phyloP scores from a whole-genome alignment of 2,113 vertebrate species.

The Psilopsiagon aurifrons region DNA sequence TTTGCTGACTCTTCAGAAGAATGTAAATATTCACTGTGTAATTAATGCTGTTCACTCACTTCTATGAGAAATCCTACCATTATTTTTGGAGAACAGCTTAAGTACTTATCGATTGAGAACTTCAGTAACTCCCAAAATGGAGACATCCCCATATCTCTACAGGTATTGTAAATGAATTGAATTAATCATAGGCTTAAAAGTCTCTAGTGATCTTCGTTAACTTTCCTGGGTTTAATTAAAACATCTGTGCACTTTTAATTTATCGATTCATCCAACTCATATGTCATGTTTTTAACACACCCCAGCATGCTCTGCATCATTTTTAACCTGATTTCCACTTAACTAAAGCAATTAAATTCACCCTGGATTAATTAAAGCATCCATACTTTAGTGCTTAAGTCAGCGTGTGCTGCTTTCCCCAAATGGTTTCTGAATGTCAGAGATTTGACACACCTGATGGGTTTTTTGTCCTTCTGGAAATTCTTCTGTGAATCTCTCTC shows the following conservation, averaged over 20 bases:
- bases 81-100: constrained; percentile 66
- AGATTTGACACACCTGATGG: constrained; percentile 85
- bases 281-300: constrained; percentile 89
- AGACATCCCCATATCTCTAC: constrained; percentile 79
- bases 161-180: constrained; percentile 88
- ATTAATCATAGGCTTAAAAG: constrained; percentile 89
- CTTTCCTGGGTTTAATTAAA: constrained; percentile 89
- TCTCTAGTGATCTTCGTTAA: constrained; percentile 83
- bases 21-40: constrained; percentile 65
- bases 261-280: constrained; percentile 85
- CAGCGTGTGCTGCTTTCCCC: constrained; percentile 80
- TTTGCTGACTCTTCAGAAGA: constrained; percentile 15
- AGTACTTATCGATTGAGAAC: constrained; percentile 79
- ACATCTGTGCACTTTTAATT: constrained; percentile 89
- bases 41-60: constrained; percentile 59
- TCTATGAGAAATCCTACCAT: constrained; percentile 29
- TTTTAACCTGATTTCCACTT: constrained; percentile 87
- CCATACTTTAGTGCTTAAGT: constrained; percentile 84
- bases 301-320: constrained; percentile 86
- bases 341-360: constrained; percentile 90
- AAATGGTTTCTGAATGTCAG: constrained; percentile 83
- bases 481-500: constrained; percentile 66
- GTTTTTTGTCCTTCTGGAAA: constrained; percentile 83
- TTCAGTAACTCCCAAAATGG: constrained; percentile 79
- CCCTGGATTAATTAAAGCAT: constrained; percentile 87